Evolutionary conservation across 2,797 vertebrate species (phyloP).

Genomic region (Myripristis murdjan): DNA sequence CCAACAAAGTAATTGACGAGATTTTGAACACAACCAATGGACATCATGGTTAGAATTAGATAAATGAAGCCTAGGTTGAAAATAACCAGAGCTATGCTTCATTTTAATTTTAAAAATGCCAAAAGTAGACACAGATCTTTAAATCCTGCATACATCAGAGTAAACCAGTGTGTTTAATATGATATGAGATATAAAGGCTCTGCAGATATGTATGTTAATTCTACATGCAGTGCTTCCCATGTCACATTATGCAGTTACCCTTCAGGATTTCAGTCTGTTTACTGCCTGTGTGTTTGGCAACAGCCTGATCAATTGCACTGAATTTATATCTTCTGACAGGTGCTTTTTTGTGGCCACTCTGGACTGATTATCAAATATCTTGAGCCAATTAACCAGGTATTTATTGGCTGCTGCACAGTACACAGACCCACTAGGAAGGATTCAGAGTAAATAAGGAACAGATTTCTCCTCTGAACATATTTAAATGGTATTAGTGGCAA

Average conservation of each 20-base stretch:
- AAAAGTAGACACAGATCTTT: too few species aligned
- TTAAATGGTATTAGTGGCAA: neutral
- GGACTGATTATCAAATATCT: constrained; percentile 1
- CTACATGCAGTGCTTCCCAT: too few species aligned
- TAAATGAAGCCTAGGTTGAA: too few species aligned
- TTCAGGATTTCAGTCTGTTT: too few species aligned
- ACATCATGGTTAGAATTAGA: too few species aligned
- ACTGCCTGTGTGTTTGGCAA: neutral
- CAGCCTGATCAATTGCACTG: neutral
- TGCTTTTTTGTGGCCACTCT: neutral
- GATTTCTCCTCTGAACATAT: neutral
- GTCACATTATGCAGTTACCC: too few species aligned
- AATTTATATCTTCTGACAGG: too few species aligned
- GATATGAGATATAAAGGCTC: neutral
- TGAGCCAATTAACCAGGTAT: neutral
- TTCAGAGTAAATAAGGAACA: neutral
- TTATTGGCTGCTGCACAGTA: neutral
- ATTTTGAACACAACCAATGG: too few species aligned
- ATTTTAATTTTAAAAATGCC: too few species aligned
- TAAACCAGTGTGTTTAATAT: neutral
- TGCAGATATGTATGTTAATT: neutral
- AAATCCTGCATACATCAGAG: neutral
- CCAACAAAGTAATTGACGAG: too few species aligned
- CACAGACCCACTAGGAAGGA: neutral
- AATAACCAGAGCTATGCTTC: too few species aligned